Percentiles rank a stretch among this genome's conserved stretches.
These are phyloP conservation scores for Cichladusa arquata DNA, from an alignment of 2,113 vertebrate species.

Conservation along the genomic window DNA sequence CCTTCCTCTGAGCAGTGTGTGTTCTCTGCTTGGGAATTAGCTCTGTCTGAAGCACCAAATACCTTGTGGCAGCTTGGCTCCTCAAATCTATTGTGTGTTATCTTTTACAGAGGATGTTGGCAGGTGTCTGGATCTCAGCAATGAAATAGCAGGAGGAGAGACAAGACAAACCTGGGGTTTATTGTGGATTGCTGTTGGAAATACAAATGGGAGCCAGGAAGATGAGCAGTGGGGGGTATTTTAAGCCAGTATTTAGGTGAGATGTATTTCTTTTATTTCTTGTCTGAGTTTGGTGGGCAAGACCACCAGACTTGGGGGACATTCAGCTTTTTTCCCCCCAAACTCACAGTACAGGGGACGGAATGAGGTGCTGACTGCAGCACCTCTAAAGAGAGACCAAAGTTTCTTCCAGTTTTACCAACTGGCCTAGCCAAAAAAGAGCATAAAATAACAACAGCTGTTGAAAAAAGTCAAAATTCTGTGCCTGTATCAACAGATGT, in stretches of 20 bases:
- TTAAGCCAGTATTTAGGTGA: background rate
- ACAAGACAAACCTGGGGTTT: background rate
- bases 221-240: background rate
- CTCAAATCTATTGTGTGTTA: background rate
- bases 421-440: background rate
- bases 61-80: background rate
- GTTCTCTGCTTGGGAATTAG: background rate
- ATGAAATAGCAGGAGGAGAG: background rate
- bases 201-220: background rate
- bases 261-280: background rate
- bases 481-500: background rate
- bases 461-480: background rate
- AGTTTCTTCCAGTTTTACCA: background rate
- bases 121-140: background rate
- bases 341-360: background rate
- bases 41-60: background rate
- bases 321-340: background rate
- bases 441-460: conserved; percentile 30
- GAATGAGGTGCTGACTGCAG: background rate
- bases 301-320: background rate
- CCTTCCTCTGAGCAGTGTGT: background rate
- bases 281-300: background rate
- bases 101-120: background rate
- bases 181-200: background rate
- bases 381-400: accelerated